Percentiles rank a stretch among this genome's conserved stretches.
Evolutionary conservation across 2,888 invertebrate genomes (phyloP).

Genomic region (Diaperis boleti): DNA sequence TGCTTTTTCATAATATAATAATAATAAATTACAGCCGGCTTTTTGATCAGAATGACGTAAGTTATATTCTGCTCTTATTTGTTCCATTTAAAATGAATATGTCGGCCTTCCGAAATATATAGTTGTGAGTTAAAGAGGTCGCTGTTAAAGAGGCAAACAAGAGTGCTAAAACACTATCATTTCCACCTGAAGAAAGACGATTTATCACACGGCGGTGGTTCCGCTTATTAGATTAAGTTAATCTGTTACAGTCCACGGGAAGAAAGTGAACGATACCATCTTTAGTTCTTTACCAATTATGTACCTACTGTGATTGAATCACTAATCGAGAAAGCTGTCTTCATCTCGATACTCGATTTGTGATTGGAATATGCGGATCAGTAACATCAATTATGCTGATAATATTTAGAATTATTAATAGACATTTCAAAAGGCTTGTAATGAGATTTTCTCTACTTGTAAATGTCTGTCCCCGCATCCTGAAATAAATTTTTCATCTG

Average conservation of each 20-base stretch:
- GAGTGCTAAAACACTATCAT: slow-evolving; percentile 49
- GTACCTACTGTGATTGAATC: slow-evolving; percentile 57
- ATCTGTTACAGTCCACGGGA: slow-evolving; percentile 59
- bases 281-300: slow-evolving; percentile 59
- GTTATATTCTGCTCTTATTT: not conserved
- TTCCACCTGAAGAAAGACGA: slow-evolving; percentile 48
- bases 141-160: slow-evolving; percentile 40
- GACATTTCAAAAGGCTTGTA: too few species aligned
- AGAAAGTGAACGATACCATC: slow-evolving; percentile 54
- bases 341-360: slow-evolving; percentile 36
- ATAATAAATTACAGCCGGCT: slow-evolving; percentile 7
- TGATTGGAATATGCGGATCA: slow-evolving; percentile 28
- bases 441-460: too few species aligned
- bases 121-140: slow-evolving; percentile 13
- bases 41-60: not conserved
- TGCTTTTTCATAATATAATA: not conserved
- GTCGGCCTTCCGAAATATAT: slow-evolving; percentile 20
- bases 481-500: too few species aligned
- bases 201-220: slow-evolving; percentile 58
- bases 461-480: too few species aligned
- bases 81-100: slow-evolving; percentile 12
- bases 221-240: slow-evolving; percentile 62
- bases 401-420: too few species aligned
- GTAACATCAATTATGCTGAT: too few species aligned
- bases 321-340: slow-evolving; percentile 46